Evolutionary conservation across 2,888 invertebrate species (phyloP), one percentile per base, ranked within the genome.

Genomic region (Parochlus steinenii): DNA sequence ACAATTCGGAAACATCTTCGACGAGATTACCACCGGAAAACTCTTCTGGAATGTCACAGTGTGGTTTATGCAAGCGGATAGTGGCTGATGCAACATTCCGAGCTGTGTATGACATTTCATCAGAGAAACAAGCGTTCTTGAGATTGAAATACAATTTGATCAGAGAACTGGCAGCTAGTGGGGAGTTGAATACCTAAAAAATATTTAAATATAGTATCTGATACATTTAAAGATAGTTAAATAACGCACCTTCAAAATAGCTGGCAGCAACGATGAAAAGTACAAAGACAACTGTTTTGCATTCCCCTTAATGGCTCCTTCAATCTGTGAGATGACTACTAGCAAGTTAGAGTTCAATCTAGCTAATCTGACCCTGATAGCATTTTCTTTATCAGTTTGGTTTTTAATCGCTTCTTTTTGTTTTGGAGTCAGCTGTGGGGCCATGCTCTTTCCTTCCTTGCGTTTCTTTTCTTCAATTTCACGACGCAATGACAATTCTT

Each of bases 391-490:
- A 17, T 79, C 74, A 14, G 79, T 64, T 56, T 93, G 92, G 23
- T 73, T 70, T 51, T 81, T 83, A 33, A 93, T 71, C 0, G 78
- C 77, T 55, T 97, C 95, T 52, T 87, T 78, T 55, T 98, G 97
- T 54, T 95, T 95, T 10, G 80, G 74, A 1, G 82, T 77, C 31
- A 80, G 58, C 46, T 74, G 70, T 1, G 73, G 71, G 28, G 72
- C 74, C 46, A 77, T 78, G 24, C 73, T 56, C 54, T 80, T 83
- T 1, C 86, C 86, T 47, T 83, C 80, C 39, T 69, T 70, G 18
- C 73, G 71, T 35, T 74, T 74, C 56, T 89, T 89, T 46, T 89
- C 90, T 46, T 92, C 92, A 14, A 93, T 62, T 60, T 95, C 93
- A 40, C 87, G 73, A n/a, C 85, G 67, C 35, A 95, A 62, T 51